Base-by-base conservation (phyloP, 2,888 invertebrate species). In the Junonia oenone region DNA sequence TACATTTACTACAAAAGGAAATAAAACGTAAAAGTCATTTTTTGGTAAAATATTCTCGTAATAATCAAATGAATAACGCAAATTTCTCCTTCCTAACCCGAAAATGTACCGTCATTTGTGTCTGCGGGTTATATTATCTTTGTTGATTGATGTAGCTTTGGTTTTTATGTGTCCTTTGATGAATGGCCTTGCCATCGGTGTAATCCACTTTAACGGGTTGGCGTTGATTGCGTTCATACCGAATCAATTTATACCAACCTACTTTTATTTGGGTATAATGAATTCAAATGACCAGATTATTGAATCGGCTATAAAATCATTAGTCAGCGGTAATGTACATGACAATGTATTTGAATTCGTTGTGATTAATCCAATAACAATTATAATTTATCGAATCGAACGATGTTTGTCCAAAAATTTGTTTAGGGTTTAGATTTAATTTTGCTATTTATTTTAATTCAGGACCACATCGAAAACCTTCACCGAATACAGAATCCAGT, bases 401-500 rank as follows among this genome's bases (percentile, higher is more conserved):
- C 6, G 6, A 35, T 35, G 2, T 6, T 35, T 14, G 6, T 35
- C 5, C 14, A 35, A 14, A n/a, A 35, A 35, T 15, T 17, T 14
- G 29, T 9, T 15, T 19, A n/a, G 19, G 6, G 11, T n/a, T 38
- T 17, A 22, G 22, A 22, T 29, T 29, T 6, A 4, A 29, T 29
- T 27, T 33, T 3, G 9, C 26, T 1, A n/a, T 35, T 11, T 40
- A n/a, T 15, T 45, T 8, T 22, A 19, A 17, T 60, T 48, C 31
- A 65, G 65, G 56, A 54, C 3, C 68, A 66, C 38, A 51, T 60
- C 9, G 46, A 46, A 43, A 58, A 58, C 15, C 50, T 65, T 1
- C 68, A 67, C 45, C 33, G 50, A 48, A 27, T 45, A 48, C 27
- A 59, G 5, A 61, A 48, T 0, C 66, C 71, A 14, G 51, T 74